Base-by-base conservation (phyloP, 2,797 vertebrate genomes). In the Fistularia tabacaria region DNA sequence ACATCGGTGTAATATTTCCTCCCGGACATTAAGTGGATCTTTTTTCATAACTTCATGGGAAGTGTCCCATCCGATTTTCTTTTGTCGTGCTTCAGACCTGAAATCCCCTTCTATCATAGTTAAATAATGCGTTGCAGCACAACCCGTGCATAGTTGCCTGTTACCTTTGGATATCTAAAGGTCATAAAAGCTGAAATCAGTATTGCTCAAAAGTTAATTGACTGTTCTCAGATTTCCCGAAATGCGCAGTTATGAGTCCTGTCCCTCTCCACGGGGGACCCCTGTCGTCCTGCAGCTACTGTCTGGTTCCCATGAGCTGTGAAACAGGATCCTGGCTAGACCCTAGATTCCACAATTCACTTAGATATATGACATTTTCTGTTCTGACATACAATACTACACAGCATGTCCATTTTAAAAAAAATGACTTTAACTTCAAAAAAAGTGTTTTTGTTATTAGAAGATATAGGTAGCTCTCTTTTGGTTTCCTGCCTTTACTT, bases 201-300 rank as follows among this genome's bases (percentile, higher is more conserved):
- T 76, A 78, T 83, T 73, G 74, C 79, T 86, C 76, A 82, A 73
- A 74, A 61, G 64, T 67, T 77, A 69, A 64, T 40, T 15, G 57
- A 57, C 58, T 54, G 66, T 46, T 77, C 80, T 85, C 73, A 55
- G 9, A 64, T 83, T 81, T 77, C 84, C 44, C 41, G 42, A 63
- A 75, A 69, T 49, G 38, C 61, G 48, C 60, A 50, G n/a, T 45
- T 57, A 62, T 63, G 25, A 60, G 69, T 66, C 56, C 62, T 45
- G 54, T 41, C 51, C 54, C 48, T 49, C 66, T 66, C 62, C 54
- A 45, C 8, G 38, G 64, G 60, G 60, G 49, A 36, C 14, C 10
- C 49, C 53, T 66, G 61, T 57, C 69, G 49, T 69, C 46, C 45
- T 48, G 3, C 46, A 41, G 61, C 64, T 62, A 36, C 73, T 68